phyloP scores from a whole-genome alignment of 2,113 vertebrate species.

The Varanus komodoensis region DNA sequence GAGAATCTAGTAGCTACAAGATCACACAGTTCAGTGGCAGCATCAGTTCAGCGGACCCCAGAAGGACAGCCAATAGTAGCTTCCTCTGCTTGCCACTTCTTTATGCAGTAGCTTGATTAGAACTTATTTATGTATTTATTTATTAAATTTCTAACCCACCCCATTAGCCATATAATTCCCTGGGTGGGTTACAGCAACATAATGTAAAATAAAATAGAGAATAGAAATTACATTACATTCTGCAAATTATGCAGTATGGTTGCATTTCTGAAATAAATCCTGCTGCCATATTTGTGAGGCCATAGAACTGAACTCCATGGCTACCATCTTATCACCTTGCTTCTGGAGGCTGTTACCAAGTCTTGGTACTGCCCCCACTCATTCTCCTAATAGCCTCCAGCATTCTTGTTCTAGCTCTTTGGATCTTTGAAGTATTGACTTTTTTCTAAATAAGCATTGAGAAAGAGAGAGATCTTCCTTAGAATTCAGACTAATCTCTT shows the following conservation, averaged over 20 bases:
- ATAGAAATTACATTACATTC: not conserved
- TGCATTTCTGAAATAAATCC: not conserved
- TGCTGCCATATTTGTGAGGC: not conserved
- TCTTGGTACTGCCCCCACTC: not conserved
- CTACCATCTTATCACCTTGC: not conserved
- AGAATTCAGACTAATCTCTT: not conserved
- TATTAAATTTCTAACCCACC: too few species aligned
- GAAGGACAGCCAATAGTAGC: not conserved
- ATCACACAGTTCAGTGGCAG: rapidly evolving
- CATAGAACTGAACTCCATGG: not conserved
- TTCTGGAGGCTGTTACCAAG: not conserved
- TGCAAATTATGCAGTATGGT: not conserved
- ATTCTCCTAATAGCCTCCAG: not conserved
- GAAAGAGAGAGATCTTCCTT: not conserved
- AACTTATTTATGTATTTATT: too few species aligned
- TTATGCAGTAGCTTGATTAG: not conserved
- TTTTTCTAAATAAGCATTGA: not conserved
- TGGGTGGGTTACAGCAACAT: too few species aligned
- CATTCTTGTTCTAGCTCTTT: not conserved
- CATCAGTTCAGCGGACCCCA: not conserved
- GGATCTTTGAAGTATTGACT: not conserved
- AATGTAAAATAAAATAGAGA: too few species aligned
- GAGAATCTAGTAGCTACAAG: rapidly evolving
- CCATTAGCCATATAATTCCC: too few species aligned
- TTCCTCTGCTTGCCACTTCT: not conserved